A percentile compares a stretch with the other conserved stretches of the same genome.
These are phyloP conservation scores for Blennius ocellaris DNA, from an alignment of 2,113 vertebrate species.

Conservation along the genomic window DNA sequence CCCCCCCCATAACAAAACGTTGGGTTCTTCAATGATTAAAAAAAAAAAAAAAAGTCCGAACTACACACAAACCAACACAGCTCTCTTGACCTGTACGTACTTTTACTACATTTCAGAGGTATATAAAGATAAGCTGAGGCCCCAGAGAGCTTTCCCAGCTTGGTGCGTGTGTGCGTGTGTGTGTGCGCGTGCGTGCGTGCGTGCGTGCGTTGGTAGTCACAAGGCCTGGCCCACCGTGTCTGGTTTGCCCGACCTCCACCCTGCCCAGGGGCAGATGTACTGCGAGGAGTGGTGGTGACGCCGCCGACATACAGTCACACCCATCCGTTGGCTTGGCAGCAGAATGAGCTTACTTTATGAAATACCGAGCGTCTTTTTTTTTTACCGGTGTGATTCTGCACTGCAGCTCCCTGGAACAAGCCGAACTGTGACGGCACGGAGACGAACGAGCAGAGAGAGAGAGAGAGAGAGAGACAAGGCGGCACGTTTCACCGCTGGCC, in stretches of 20 bases:
- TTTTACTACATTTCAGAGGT: conserved; percentile 6
- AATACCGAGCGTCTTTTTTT: conserved; percentile 45
- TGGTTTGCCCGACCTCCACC: conserved; percentile 57
- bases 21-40: too few species aligned
- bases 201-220: conserved; percentile 50
- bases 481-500: conserved; percentile 12
- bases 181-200: neutral
- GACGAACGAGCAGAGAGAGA: too few species aligned
- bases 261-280: conserved; percentile 58
- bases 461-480: too few species aligned
- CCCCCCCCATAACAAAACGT: neutral
- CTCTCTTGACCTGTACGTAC: neutral
- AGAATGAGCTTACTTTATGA: conserved; percentile 46
- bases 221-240: conserved; percentile 35
- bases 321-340: conserved; percentile 64
- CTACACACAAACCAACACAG: neutral
- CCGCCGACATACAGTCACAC: conserved; percentile 55
- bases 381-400: too few species aligned
- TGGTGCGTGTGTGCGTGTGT: conserved; percentile 20
- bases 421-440: neutral
- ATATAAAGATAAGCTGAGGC: conserved; percentile 3
- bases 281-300: conserved; percentile 52
- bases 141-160: neutral
- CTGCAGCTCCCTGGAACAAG: too few species aligned
- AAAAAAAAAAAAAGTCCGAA: too few species aligned